These are phyloP conservation scores for Anthoscopus minutus DNA, from an alignment of 2,113 vertebrate species.

Conservation along the genomic window DNA sequence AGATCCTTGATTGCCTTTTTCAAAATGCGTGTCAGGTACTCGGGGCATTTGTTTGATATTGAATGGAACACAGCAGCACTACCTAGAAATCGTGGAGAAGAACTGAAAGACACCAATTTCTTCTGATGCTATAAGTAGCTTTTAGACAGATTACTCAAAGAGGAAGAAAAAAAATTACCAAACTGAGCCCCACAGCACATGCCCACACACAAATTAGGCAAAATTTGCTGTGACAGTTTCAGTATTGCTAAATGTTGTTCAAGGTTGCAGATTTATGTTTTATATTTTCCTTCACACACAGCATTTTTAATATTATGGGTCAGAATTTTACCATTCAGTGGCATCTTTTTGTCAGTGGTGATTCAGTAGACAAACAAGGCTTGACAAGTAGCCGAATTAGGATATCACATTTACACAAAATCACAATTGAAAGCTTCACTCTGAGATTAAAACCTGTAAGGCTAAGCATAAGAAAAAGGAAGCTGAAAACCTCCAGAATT, in stretches of 20 bases:
- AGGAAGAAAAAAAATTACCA: neutral
- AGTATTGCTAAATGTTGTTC: neutral
- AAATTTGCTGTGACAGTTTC: neutral
- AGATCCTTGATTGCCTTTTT: constrained; percentile 33
- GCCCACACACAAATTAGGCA: neutral
- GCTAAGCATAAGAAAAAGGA: neutral
- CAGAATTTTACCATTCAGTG: neutral
- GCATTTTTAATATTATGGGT: neutral
- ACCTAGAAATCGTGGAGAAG: neutral
- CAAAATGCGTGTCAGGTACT: neutral
- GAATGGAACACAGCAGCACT: constrained; percentile 28
- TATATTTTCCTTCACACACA: neutral
- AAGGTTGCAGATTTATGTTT: neutral
- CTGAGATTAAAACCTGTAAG: neutral
- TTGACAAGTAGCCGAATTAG: neutral
- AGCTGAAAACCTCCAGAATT: neutral
- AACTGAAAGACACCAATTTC: constrained; percentile 25
- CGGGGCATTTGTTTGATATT: constrained; percentile 37
- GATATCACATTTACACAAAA: neutral
- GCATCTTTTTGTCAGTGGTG: neutral
- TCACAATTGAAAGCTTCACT: neutral
- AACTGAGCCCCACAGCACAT: neutral
- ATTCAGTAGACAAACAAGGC: neutral
- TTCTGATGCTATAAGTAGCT: neutral
- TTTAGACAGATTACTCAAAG: neutral